phyloP scores from a whole-genome alignment of 2,797 vertebrate species.

The Echiichthys vipera region DNA sequence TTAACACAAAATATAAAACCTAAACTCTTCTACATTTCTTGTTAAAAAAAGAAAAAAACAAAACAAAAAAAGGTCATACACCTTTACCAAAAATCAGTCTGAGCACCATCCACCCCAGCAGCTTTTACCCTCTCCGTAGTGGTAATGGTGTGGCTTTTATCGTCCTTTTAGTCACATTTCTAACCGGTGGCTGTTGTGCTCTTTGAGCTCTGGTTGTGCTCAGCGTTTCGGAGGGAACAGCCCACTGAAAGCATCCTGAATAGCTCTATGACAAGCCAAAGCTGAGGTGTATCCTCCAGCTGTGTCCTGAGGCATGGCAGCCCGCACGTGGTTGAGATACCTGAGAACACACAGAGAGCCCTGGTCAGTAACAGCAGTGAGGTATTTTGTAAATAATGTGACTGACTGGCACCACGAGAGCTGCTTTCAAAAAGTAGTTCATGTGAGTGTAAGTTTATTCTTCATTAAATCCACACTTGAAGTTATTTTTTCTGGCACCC shows the following conservation, averaged over 20 bases:
- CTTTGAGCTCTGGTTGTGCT: constrained; percentile 13
- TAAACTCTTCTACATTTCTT: too few relatives aligned
- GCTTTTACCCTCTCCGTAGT: background rate
- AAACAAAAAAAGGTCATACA: constrained; percentile 35
- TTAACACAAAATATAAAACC: constrained; percentile 49
- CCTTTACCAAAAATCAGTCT: constrained; percentile 11
- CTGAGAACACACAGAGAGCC: constrained; percentile 79
- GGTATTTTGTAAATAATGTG: constrained; percentile 61
- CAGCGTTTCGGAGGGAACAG: constrained; percentile 82
- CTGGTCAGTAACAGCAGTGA: constrained; percentile 51
- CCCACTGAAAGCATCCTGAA: constrained; percentile 97
- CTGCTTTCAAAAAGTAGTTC: constrained; percentile 46
- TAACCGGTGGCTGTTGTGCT: background rate
- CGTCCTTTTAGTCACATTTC: constrained; percentile 39
- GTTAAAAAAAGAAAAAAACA: too few relatives aligned
- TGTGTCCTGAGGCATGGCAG: constrained; percentile 91
- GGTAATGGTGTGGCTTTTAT: constrained; percentile 14
- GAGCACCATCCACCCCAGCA: constrained; percentile 10
- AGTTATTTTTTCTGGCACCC: constrained; percentile 68
- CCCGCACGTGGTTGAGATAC: constrained; percentile 95
- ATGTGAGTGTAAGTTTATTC: constrained; percentile 65
- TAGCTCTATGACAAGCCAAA: constrained; percentile 93
- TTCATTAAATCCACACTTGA: constrained; percentile 67
- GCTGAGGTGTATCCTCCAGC: constrained; percentile 95
- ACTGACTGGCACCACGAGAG: constrained; percentile 46